Conservation (phyloP, 2,888 invertebrate genomes). For the Brenthis hecate region DNA sequence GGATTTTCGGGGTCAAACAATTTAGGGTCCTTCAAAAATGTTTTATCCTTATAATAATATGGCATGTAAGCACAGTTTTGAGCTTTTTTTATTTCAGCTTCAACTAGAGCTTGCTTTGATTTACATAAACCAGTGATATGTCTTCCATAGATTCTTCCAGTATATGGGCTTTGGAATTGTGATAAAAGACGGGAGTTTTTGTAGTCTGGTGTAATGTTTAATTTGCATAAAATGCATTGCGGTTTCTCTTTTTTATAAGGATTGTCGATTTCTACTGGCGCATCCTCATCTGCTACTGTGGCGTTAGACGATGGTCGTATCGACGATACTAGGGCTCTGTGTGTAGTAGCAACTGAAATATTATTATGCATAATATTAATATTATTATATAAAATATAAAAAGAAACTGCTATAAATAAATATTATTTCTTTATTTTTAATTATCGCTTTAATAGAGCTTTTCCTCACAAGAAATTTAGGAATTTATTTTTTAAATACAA, state of each 20-base stretch:
- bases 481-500: too few relatives aligned
- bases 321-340: constrained; percentile 47
- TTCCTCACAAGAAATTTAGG: too few relatives aligned
- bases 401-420: too few relatives aligned
- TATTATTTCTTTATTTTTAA: too few relatives aligned
- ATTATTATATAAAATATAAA: background rate
- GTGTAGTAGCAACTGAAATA: constrained; percentile 55
- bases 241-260: constrained; percentile 89
- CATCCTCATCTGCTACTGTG: constrained; percentile 52
- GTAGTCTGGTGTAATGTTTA: constrained; percentile 91
- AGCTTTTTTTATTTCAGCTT: constrained; percentile 88
- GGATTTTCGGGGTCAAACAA: constrained; percentile 95
- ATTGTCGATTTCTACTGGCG: constrained; percentile 86
- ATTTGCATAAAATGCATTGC: constrained; percentile 91
- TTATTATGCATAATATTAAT: constrained; percentile 5
- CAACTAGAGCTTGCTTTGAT: constrained; percentile 88
- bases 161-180: constrained; percentile 97
- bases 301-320: constrained; percentile 52
- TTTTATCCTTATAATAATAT: constrained; percentile 89
- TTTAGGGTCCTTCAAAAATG: constrained; percentile 92
- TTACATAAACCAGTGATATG: constrained; percentile 97
- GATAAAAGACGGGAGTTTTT: constrained; percentile 95
- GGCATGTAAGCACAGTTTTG: constrained; percentile 92
- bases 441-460: too few relatives aligned
- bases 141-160: constrained; percentile 94